Conservation (phyloP, 2,113 vertebrate genomes). For the Passer domesticus region DNA sequence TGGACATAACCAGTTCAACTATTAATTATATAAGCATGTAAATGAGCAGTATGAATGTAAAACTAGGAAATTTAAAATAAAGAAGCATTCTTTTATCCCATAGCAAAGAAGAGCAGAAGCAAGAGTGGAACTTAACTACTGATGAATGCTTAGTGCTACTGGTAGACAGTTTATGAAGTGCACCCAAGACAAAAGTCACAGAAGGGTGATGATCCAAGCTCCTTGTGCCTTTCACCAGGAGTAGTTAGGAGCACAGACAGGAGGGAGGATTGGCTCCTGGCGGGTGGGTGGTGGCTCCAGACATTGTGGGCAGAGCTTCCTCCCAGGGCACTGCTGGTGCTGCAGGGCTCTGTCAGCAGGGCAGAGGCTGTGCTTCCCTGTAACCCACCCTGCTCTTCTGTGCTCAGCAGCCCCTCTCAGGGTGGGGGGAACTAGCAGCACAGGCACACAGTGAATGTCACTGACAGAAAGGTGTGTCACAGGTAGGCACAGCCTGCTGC, state of each 20-base stretch:
- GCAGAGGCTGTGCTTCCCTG: neutral
- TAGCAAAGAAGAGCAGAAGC: neutral
- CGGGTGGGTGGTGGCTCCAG: neutral
- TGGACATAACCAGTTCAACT: neutral
- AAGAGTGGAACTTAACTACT: rapidly evolving
- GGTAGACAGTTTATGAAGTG: neutral
- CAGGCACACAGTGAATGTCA: neutral
- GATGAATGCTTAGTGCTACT: neutral
- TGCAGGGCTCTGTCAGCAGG: neutral
- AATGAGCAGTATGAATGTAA: neutral
- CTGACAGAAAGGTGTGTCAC: neutral
- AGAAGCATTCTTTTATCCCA: neutral
- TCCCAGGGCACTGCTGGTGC: neutral
- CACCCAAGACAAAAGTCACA: neutral
- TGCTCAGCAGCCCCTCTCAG: neutral
- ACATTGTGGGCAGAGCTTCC: rapidly evolving
- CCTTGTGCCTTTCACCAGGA: neutral
- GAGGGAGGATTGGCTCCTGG: neutral
- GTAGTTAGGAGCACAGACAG: neutral
- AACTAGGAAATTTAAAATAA: neutral
- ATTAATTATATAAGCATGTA: neutral
- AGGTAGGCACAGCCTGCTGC: neutral
- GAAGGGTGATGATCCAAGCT: neutral
- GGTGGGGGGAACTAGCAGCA: neutral
- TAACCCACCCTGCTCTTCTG: neutral